These are phyloP conservation scores for Hirtodrosophila duncani DNA, from an alignment of 2,888 invertebrate species.

Conservation along the genomic window DNA sequence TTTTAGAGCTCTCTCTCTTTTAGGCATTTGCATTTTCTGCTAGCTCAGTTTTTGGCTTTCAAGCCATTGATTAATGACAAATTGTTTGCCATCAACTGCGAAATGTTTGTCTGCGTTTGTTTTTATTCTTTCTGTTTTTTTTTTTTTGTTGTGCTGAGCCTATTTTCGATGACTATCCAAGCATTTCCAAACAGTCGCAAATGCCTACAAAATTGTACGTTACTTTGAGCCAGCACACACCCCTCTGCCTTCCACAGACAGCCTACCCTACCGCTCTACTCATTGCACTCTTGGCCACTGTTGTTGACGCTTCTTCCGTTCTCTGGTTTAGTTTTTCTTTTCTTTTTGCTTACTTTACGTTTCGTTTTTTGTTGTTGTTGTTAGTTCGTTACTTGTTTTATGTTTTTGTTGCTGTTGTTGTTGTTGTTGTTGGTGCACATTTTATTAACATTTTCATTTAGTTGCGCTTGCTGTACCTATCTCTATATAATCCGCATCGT, in stretches of 20 bases:
- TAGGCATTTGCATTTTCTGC: slow-evolving; percentile 24
- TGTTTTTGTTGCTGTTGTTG: slow-evolving; percentile 26
- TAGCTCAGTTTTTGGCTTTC: slow-evolving; percentile 9
- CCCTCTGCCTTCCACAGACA: neutral
- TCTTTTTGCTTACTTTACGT: slow-evolving; percentile 59
- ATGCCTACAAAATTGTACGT: no score
- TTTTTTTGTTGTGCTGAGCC: no score
- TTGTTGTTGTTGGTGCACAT: slow-evolving; percentile 50
- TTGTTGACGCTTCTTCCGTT: slow-evolving; percentile 67
- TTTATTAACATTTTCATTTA: slow-evolving; percentile 70
- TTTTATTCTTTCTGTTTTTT: no score
- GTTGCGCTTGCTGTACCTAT: slow-evolving; percentile 33
- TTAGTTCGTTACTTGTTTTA: slow-evolving; percentile 9
- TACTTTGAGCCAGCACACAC: slow-evolving; percentile 19
- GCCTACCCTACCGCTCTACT: neutral
- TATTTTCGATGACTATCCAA: slow-evolving; percentile 26
- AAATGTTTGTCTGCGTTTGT: slow-evolving; percentile 51
- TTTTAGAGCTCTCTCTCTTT: no score
- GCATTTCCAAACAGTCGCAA: no score
- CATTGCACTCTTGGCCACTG: slow-evolving; percentile 15
- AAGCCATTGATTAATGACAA: slow-evolving; percentile 60
- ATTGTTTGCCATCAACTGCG: slow-evolving; percentile 59
- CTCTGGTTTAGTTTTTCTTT: slow-evolving; percentile 66
- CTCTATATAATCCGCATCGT: no score
- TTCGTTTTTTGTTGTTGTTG: slow-evolving; percentile 20